These are phyloP conservation scores for Drosophila ogumai DNA, from an alignment of 1,140 invertebrate species.

Conservation along the genomic window DNA sequence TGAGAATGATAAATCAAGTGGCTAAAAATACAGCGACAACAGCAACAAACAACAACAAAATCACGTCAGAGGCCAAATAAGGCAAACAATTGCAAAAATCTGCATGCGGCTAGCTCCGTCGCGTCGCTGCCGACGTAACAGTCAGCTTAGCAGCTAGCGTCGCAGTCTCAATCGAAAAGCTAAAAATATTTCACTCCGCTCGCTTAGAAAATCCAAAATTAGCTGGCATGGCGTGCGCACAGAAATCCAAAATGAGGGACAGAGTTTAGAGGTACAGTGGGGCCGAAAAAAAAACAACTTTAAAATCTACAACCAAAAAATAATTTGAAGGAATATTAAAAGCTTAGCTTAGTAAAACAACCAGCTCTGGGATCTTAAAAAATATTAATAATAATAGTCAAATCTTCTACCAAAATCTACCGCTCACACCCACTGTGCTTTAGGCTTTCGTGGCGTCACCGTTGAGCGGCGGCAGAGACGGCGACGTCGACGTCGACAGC, in stretches of 20 bases:
- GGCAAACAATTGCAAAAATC: conserved; percentile 82
- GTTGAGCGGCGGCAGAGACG: conserved; percentile 46
- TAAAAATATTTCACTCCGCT: conserved; percentile 76
- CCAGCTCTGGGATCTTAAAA: not conserved
- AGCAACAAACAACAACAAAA: conserved; percentile 51
- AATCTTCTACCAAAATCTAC: not conserved
- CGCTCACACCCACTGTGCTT: conserved; percentile 21
- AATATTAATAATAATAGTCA: not conserved
- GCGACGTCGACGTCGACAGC: conserved; percentile 32
- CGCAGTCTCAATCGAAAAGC: conserved; percentile 37
- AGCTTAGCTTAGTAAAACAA: not conserved
- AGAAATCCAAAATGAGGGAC: conserved; percentile 44
- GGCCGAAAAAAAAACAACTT: not conserved
- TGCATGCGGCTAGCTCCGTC: conserved; percentile 61
- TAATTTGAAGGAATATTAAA: not conserved
- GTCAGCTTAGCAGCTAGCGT: conserved; percentile 11
- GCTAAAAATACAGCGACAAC: conserved; percentile 72
- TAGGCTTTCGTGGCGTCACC: conserved; percentile 42
- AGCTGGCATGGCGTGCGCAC: conserved; percentile 65
- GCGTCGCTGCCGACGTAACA: conserved; percentile 35
- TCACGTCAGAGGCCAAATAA: conserved; percentile 70
- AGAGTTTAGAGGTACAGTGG: conserved; percentile 38
- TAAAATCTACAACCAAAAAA: too few species aligned
- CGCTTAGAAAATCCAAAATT: conserved; percentile 82
- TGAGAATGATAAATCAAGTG: conserved; percentile 76